Base-by-base conservation (phyloP, 1,140 invertebrate species). In the Bombyx mori region DNA sequence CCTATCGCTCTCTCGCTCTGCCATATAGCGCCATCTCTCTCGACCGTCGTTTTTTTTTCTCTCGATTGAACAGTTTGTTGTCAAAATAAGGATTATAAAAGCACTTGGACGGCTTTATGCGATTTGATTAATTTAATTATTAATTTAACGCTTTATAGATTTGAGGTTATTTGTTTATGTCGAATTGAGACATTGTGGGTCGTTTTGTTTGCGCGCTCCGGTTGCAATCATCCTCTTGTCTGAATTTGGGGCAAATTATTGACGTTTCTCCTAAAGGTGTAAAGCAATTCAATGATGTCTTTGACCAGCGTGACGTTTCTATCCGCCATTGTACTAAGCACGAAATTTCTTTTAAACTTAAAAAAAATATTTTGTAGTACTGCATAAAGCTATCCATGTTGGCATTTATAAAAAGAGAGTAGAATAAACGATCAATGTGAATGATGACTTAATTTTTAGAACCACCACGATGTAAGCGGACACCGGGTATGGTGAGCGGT, bases 61-160 rank as follows among this genome's bases (percentile, higher is more conserved):
- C 65, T 77, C 73, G 76, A 81, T 84, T 85, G 79, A 86, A 83
- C 72, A 81, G 78, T 82, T 77, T 77, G 75, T 80, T 86, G 83
- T 86, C 83, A 86, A 86, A 86, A 86, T 86, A 86, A 86, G 77
- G 83, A 85, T 86, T 86, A 83, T 86, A 86, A 83, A 76, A 86
- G 77, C 66, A 63, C 77, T 81, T 81, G 57, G 75, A 85, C 57
- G 63, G 71, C 3, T n/a, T 79, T 72, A 85, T 85, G 73, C 73
- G 62, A 69, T 42, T 54, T 0, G 8, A 1, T 53, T 53, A 53
- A 53, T 43, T 42, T 43, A 44, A 5, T 42, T 44, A n/a, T 5
- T 5, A 53, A 44, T 2, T 44, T 47, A 9, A 12, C 8, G 45
- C 45, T 47, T 47, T 47, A 7, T 47, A 47, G 9, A 10, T 47